Evolutionary conservation across 2,797 vertebrate species (phyloP).

Genomic region (Chelmon rostratus): DNA sequence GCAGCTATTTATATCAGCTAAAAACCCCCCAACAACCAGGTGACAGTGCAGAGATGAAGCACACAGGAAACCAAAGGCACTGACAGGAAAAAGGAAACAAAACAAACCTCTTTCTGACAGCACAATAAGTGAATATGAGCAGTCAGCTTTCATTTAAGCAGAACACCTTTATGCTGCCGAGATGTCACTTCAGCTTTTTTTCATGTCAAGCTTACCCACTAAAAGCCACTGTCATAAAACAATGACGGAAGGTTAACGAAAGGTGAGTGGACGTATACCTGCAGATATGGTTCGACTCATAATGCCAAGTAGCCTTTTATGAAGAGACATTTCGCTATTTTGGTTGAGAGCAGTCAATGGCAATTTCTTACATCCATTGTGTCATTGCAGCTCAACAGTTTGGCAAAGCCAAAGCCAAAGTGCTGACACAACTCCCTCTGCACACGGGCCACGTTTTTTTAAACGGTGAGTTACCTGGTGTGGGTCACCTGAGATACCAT

Average conservation of each 20-base stretch:
- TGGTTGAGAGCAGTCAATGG: slow-evolving; percentile 54
- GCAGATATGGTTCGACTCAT: slow-evolving; percentile 58
- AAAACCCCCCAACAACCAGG: slow-evolving; percentile 63
- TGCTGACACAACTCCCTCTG: slow-evolving; percentile 60
- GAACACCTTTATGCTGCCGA: slow-evolving; percentile 48
- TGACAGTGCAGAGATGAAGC: slow-evolving; percentile 75
- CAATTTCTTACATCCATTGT: slow-evolving; percentile 54
- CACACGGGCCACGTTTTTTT: slow-evolving; percentile 14
- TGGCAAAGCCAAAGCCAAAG: slow-evolving; percentile 55
- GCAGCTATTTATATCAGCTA: slow-evolving; percentile 81
- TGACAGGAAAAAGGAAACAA: slow-evolving; percentile 67
- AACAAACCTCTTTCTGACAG: slow-evolving; percentile 71
- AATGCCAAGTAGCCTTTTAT: slow-evolving; percentile 64
- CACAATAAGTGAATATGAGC: slow-evolving; percentile 58
- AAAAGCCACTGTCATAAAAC: slow-evolving; percentile 60
- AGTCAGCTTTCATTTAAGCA: slow-evolving; percentile 60
- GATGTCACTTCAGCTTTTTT: slow-evolving; percentile 50
- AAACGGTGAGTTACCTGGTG: slow-evolving; percentile 14
- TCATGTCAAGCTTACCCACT: slow-evolving; percentile 13
- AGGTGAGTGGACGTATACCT: slow-evolving; percentile 57
- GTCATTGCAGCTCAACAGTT: slow-evolving; percentile 52
- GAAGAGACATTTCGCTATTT: slow-evolving; percentile 53
- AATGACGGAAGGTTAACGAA: slow-evolving; percentile 77
- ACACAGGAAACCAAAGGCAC: slow-evolving; percentile 57
- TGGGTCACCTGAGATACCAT: slow-evolving; percentile 20